A percentile compares a stretch with the other conserved stretches of the same genome.
These are phyloP conservation scores for Salticus scenicus DNA, from an alignment of 2,888 invertebrate genomes.

Conservation along the genomic window DNA sequence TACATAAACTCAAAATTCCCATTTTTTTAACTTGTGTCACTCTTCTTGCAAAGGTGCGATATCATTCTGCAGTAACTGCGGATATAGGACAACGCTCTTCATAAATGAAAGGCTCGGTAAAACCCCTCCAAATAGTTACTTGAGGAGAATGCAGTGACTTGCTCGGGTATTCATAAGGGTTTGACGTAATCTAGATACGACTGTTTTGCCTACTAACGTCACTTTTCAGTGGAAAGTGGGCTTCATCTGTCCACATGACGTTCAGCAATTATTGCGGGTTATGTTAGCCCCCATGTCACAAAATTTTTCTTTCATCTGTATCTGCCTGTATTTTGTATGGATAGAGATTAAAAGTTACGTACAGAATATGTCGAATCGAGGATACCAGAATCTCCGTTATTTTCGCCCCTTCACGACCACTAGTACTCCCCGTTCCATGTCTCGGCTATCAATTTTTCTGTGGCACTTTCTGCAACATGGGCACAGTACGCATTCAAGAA, in stretches of 20 bases:
- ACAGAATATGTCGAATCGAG: neutral
- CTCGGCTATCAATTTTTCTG: neutral
- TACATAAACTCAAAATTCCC: too few relatives aligned
- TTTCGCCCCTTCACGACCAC: neutral
- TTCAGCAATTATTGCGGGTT: neutral
- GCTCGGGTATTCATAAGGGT: neutral
- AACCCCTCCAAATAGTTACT: slow-evolving; percentile 9
- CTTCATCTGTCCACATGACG: neutral
- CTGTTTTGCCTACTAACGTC: neutral
- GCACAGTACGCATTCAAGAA: too few relatives aligned
- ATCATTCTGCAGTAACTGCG: too few relatives aligned
- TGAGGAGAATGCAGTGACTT: slow-evolving; percentile 4
- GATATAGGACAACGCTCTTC: too few relatives aligned
- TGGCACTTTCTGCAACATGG: neutral
- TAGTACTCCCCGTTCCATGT: slow-evolving; percentile 1
- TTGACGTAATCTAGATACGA: neutral
- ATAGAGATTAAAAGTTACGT: neutral
- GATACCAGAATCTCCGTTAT: neutral
- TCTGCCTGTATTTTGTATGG: slow-evolving; percentile 1
- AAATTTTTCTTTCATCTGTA: slow-evolving; percentile 1
- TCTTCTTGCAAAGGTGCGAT: too few relatives aligned
- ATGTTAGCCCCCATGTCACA: neutral
- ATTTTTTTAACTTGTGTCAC: too few relatives aligned
- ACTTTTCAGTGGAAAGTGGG: neutral
- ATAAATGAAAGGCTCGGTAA: slow-evolving; percentile 9